Base-by-base conservation (phyloP, 2,797 vertebrate species). In the Luscinia luscinia region DNA sequence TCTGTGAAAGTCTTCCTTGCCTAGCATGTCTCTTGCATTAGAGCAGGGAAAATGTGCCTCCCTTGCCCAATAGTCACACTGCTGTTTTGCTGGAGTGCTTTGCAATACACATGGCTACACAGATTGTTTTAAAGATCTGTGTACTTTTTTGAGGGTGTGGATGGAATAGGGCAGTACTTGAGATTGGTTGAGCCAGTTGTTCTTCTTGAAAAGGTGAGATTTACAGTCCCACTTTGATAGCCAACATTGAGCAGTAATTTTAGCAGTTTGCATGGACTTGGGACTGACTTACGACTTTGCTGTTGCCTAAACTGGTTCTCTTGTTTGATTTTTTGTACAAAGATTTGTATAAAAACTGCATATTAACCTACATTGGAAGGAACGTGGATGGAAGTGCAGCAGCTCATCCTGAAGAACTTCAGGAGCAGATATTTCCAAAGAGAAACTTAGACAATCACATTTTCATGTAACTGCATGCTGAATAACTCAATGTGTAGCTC, bases 11-110 rank as follows among this genome's bases (percentile, higher is more conserved):
- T 49, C 24, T 82, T 85, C 52, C 34, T 68, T 52, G 49, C 75
- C 67, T 23, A 24, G 11, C 2, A 0, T 2, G 19, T 26, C 12
- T 72, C 57, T 18, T 49, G 18, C 1, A 0, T 51, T 38, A 30
- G 41, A 76, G 57, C 32, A n/a, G 52, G 28, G 24, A 6, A 15
- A 12, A 52, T 19, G 51, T 40, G 41, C 8, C 40, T 58, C 34
- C 1, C 1, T 46, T 49, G 16, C 61, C 48, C 45, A n/a, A 4
- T 3, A 41, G 15, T 13, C 46, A 43, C 36, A 41, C 23, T 27
- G 49, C 40, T 72, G 27, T 8, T 45, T 62, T 64, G 43, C 36
- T 46, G 10, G 38, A n/a, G 18, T n/a, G 27, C 36, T 84, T 76
- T 77, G 55, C 41, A 51, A 38, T 16, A 21, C 58, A 32, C 2